Evolutionary conservation across 2,113 vertebrate genomes (phyloP), one percentile per base, ranked within the genome.

Genomic region (Mixornis gularis): DNA sequence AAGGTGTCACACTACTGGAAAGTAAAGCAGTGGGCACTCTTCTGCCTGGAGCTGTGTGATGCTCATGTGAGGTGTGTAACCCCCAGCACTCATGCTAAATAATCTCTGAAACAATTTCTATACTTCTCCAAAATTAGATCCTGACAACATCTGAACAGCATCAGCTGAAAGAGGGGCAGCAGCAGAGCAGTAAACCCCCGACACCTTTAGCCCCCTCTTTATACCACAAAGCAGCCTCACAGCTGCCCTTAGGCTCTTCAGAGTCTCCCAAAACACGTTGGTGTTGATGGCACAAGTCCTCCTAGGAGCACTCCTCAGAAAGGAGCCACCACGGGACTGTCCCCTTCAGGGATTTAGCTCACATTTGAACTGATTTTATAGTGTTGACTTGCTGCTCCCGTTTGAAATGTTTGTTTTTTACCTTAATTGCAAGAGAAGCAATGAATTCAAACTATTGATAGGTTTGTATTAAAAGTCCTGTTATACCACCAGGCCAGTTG

Each of bases 251-350:
- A 1, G 48, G 38, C 20, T 85, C 60, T 68, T 36, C 58, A 51
- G 65, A 51, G 34, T 27, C 48, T 74, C 60, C 48, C 60, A 74
- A 51, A 80, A 56, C 3, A 17, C 0, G 0, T 12, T 40, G n/a
- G 24, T 38, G 56, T 15, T 10, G 38, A 52, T 32, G 17, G 78
- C 36, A 87, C 32, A 48, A 48, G 7, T 19, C 17, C n/a, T 64
- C 9, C 4, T 14, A 71, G 52, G 58, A 87, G 21, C 10, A 17
- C 20, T 65, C 15, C 51, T 91, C 26, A 32, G 43, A 18, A 86
- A 91, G 69, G 4, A 70, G 10, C 51, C 38, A 62, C 59, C 46
- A 38, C 0, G 0, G 44, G 18, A 20, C 44, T 60, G 53, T 0
- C 0, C 10, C 18, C 27, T 5, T 21, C 32, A 30, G 32, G 53